Evolutionary conservation across 2,797 vertebrate genomes (phyloP).

Genomic region (Gadopsis marmoratus): DNA sequence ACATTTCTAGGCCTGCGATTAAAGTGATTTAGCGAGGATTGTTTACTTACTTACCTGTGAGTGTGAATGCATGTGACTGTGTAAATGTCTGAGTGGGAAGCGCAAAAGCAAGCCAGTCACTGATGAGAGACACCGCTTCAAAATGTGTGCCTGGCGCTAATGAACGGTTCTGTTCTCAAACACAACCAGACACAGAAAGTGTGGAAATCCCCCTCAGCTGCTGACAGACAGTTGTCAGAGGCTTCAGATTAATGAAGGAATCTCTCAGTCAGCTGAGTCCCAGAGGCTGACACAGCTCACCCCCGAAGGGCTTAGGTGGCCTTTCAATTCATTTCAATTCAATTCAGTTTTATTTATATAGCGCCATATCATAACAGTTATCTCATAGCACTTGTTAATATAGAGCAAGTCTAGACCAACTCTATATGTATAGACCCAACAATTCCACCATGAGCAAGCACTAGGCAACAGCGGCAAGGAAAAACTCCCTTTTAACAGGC

Average conservation of each 20-base stretch:
- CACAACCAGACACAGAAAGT: conserved; percentile 49
- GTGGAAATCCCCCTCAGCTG: conserved; percentile 69
- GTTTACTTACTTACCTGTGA: conserved; percentile 17
- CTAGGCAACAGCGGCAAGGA: too few relatives aligned
- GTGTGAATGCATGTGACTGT: conserved; percentile 17
- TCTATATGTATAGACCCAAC: too few relatives aligned
- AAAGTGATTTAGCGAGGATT: conserved; percentile 33
- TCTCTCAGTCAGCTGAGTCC: conserved; percentile 56
- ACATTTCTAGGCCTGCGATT: conserved; percentile 12
- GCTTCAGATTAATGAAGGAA: conserved; percentile 71
- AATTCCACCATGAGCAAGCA: too few relatives aligned
- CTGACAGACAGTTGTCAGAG: conserved; percentile 76
- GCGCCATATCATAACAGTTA: too few relatives aligned
- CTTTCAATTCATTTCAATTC: too few relatives aligned
- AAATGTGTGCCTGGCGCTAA: conserved; percentile 61
- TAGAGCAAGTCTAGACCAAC: too few relatives aligned
- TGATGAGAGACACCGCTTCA: conserved; percentile 62
- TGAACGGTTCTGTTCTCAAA: conserved; percentile 64
- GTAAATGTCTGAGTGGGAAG: conserved; percentile 9
- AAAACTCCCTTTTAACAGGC: too few relatives aligned
- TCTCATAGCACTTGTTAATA: too few relatives aligned
- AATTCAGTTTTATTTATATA: too few relatives aligned
- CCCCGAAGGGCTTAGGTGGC: conserved; percentile 18
- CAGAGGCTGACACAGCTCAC: conserved; percentile 37
- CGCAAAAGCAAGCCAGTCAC: conserved; percentile 25